These are phyloP conservation scores for Latheticus oryzae DNA, from an alignment of 2,888 invertebrate genomes.

Conservation along the genomic window DNA sequence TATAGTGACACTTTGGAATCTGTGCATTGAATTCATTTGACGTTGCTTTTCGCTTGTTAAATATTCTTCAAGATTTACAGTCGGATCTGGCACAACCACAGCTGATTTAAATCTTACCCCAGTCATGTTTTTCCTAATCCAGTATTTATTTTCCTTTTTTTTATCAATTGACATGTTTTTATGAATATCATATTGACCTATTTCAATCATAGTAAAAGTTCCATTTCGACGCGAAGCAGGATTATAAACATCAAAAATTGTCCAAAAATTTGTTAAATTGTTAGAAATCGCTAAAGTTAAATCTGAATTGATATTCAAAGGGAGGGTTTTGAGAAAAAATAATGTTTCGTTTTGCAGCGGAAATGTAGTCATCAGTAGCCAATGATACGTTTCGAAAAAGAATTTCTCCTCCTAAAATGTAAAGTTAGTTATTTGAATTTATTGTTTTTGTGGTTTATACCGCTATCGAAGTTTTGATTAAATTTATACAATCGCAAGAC, in stretches of 20 bases:
- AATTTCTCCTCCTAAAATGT: slow-evolving; percentile 46
- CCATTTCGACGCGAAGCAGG: slow-evolving; percentile 70
- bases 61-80: slow-evolving; percentile 65
- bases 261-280: slow-evolving; percentile 47
- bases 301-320: slow-evolving; percentile 67
- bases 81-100: slow-evolving; percentile 26
- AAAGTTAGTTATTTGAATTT: too few relatives aligned
- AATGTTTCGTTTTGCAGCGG: slow-evolving; percentile 45
- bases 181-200: slow-evolving; percentile 68
- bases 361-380: slow-evolving; percentile 62
- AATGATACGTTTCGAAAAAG: slow-evolving; percentile 60
- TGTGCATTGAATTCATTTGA: slow-evolving; percentile 73
- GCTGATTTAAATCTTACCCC: slow-evolving; percentile 68
- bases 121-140: slow-evolving; percentile 68
- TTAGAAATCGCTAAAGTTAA: slow-evolving; percentile 61
- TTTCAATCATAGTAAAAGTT: slow-evolving; percentile 63
- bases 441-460: too few relatives aligned
- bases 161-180: slow-evolving; percentile 49
- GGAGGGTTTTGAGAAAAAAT: slow-evolving; percentile 59
- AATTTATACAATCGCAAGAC: slow-evolving; percentile 1
- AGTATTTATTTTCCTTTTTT: slow-evolving; percentile 57
- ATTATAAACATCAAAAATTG: slow-evolving; percentile 68
- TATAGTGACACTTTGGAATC: slow-evolving; percentile 72
- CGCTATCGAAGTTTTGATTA: background rate
- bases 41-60: slow-evolving; percentile 67